Evolutionary conservation across 2,113 vertebrate species (phyloP).

Genomic region (Erythrocercus mccallii): DNA sequence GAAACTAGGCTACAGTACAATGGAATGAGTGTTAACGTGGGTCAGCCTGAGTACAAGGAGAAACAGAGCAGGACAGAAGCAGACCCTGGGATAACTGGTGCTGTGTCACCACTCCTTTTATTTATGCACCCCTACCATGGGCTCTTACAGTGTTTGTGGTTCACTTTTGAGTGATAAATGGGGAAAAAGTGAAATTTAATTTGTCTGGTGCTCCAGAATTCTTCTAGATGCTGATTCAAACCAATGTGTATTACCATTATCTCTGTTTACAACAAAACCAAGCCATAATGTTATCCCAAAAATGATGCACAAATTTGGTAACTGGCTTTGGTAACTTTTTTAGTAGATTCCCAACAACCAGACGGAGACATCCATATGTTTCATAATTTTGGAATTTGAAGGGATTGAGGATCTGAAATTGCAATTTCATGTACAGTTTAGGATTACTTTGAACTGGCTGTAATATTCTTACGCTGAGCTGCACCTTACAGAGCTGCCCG

Average conservation of each 20-base stretch:
- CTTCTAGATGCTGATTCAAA: neutral
- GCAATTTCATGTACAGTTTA: neutral
- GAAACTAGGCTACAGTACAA: neutral
- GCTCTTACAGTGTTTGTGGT: neutral
- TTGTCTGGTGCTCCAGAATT: neutral
- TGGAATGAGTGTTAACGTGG: neutral
- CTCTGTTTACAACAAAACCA: neutral
- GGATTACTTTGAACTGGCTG: neutral
- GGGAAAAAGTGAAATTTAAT: neutral
- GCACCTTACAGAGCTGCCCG: neutral
- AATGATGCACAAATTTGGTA: neutral
- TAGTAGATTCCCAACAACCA: neutral
- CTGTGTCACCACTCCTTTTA: neutral
- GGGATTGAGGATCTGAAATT: neutral
- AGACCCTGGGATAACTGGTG: neutral
- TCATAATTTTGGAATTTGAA: neutral
- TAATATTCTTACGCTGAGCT: neutral
- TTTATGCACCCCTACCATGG: neutral
- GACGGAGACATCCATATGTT: neutral
- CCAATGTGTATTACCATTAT: neutral
- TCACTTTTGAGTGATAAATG: neutral
- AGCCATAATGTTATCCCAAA: neutral
- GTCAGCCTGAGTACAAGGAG: neutral
- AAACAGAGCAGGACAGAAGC: neutral
- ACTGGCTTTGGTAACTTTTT: neutral